Percentiles rank a stretch among this genome's conserved stretches.
Evolutionary conservation across 2,888 invertebrate genomes (phyloP).

Genomic region (Dioctria linearis): DNA sequence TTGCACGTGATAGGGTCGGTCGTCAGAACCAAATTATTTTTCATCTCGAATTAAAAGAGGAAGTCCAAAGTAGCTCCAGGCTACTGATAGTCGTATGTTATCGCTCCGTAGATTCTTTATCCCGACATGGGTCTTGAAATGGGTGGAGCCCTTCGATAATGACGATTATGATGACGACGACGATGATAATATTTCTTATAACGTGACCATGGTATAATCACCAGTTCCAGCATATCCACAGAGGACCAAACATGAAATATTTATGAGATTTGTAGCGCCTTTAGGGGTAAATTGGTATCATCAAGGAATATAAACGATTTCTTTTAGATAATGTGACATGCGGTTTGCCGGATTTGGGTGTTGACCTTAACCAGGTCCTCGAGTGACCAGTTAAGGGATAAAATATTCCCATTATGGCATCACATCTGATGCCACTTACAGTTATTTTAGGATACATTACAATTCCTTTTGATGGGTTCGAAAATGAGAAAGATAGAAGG

Average conservation of each 20-base stretch:
- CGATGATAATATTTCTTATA: conserved; percentile 52
- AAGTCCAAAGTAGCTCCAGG: not conserved
- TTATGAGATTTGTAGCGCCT: conserved; percentile 59
- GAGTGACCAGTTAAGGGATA: not conserved
- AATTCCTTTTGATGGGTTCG: not conserved
- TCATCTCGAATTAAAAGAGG: conserved; percentile 24
- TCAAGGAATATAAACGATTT: conserved; percentile 57
- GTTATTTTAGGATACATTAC: conserved; percentile 18
- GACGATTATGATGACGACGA: conserved; percentile 54
- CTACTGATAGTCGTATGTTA: not conserved
- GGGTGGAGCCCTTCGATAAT: conserved; percentile 50
- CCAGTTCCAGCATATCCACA: conserved; percentile 2
- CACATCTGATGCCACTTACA: conserved; percentile 1
- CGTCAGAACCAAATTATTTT: conserved; percentile 24
- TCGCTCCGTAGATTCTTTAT: conserved; percentile 19
- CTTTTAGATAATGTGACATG: conserved; percentile 15
- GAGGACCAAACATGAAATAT: conserved; percentile 54
- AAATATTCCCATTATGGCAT: conserved; percentile 16
- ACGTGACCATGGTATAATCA: not conserved
- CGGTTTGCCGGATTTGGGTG: conserved; percentile 6
- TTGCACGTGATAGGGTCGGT: conserved; percentile 22
- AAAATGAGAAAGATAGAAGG: not conserved
- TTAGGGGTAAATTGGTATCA: conserved; percentile 57
- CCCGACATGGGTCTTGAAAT: not conserved
- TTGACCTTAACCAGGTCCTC: conserved; percentile 21